Evolutionary conservation across 2,888 invertebrate genomes (phyloP), one percentile per base, ranked within the genome.

Genomic region (Alcis repandata): DNA sequence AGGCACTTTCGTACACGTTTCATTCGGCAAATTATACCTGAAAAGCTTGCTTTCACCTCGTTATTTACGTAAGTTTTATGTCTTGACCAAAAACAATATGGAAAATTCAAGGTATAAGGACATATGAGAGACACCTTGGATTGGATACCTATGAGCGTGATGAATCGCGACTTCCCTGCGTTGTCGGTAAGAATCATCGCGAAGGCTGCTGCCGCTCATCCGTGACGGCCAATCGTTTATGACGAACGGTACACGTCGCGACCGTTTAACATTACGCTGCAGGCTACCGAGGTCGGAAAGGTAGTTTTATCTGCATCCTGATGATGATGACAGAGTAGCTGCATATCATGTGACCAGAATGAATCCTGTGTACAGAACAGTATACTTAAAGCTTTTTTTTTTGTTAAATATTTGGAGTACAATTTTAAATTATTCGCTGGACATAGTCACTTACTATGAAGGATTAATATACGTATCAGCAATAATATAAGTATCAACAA

Each of bases 131-230:
- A 6, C 32, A 13, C 19, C 51, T 51, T 36, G 20, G 13, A 15
- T 48, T 15, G 32, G 7, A 33, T 15, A 17, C 22, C 49, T 48
- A 1, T 49, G 4, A 54, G 54, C 43, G 43, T 51, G 46, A 53
- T 41, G 33, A 20, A 56, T 17, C n/a, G 6, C n/a, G 15, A 19
- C 52, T 51, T 33, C 51, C 57, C 41, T 41, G 22, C 52, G 27
- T 43, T 19, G 43, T 27, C 32, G 38, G 13, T 27, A 13, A 6
- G 45, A 43, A 27, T 15, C 32, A 10, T 38, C 36, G 20, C 32
- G 63, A 52, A 58, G 52, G 52, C 53, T 52, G n/a, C 38, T 10
- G 52, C 51, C 61, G 52, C 46, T 61, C 69, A 43, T 41, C 61
- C 61, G 59, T 54, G 61, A 51, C 59, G 67, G 56, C 43, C 58